Evolutionary conservation across 2,888 invertebrate species (phyloP).

Genomic region (Melitaea athalia): DNA sequence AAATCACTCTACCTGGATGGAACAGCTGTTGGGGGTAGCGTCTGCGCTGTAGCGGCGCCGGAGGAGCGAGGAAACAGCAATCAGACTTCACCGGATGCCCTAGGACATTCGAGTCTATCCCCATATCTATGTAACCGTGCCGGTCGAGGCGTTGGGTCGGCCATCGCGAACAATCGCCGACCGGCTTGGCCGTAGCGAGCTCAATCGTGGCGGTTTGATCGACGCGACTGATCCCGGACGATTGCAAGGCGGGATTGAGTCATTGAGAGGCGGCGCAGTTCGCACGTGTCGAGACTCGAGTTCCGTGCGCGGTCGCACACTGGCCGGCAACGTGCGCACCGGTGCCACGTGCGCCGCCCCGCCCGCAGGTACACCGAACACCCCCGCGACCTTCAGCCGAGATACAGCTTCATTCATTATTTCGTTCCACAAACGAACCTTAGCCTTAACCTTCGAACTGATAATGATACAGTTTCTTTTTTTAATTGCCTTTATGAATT

Average conservation of each 20-base stretch:
- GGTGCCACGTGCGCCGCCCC: conserved; percentile 48
- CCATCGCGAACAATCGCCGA: conserved; percentile 60
- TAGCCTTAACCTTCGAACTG: neutral
- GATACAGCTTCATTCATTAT: conserved; percentile 5
- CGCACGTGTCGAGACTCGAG: conserved; percentile 54
- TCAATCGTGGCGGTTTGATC: conserved; percentile 55
- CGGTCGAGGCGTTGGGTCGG: conserved; percentile 67
- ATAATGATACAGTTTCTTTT: neutral
- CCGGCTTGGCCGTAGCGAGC: conserved; percentile 52
- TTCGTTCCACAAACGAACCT: neutral
- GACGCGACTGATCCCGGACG: conserved; percentile 70
- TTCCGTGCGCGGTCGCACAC: conserved; percentile 65
- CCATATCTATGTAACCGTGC: conserved; percentile 83
- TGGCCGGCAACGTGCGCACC: conserved; percentile 57
- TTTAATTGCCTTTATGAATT: neutral
- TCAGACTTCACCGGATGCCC: conserved; percentile 19
- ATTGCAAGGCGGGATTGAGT: conserved; percentile 72
- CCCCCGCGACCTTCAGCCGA: conserved; percentile 5
- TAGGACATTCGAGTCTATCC: conserved; percentile 53
- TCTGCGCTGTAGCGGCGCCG: conserved; percentile 30
- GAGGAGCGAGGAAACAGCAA: conserved; percentile 45
- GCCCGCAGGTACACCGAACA: conserved; percentile 26
- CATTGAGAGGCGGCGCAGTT: conserved; percentile 60
- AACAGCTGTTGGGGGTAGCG: conserved; percentile 30
- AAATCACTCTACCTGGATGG: conserved; percentile 34